phyloP scores from a whole-genome alignment of 2,113 vertebrate genomes.

The Tautogolabrus adspersus region DNA sequence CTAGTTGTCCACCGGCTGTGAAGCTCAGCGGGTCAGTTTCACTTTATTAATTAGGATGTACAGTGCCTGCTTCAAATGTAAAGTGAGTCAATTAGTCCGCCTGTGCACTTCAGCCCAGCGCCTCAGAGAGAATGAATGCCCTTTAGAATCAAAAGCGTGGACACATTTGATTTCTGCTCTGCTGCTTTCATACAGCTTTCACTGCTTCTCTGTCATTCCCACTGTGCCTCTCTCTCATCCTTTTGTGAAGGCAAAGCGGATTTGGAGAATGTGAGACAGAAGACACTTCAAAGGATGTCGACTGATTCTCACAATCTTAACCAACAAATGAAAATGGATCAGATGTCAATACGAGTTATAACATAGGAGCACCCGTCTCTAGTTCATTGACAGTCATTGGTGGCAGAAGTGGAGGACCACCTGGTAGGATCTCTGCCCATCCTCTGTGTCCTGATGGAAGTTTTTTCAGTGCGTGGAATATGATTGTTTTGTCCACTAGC shows the following conservation, averaged over 20 bases:
- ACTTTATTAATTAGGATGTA: constrained; percentile 63
- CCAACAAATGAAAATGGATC: neutral
- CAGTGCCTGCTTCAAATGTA: constrained; percentile 49
- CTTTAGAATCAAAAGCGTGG: constrained; percentile 33
- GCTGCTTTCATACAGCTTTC: neutral
- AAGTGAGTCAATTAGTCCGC: constrained; percentile 56
- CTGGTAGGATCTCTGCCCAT: no score
- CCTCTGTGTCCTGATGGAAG: no score
- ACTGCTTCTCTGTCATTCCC: neutral
- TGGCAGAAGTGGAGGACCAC: no score
- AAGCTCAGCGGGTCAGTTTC: constrained; percentile 58
- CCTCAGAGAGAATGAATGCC: constrained; percentile 28
- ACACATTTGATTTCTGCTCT: constrained; percentile 43
- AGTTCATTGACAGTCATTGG: neutral
- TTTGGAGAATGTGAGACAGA: neutral
- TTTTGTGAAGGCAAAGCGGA: neutral
- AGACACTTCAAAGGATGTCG: neutral
- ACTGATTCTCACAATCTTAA: neutral
- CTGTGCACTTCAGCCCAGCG: constrained; percentile 39
- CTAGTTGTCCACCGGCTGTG: constrained; percentile 59
- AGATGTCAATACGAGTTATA: no score
- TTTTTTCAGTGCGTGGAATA: no score
- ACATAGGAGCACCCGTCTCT: neutral
- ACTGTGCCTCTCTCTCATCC: neutral
- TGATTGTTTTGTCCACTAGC: neutral